Base-by-base conservation (phyloP, 2,113 vertebrate species). In the Parotia lawesii region DNA sequence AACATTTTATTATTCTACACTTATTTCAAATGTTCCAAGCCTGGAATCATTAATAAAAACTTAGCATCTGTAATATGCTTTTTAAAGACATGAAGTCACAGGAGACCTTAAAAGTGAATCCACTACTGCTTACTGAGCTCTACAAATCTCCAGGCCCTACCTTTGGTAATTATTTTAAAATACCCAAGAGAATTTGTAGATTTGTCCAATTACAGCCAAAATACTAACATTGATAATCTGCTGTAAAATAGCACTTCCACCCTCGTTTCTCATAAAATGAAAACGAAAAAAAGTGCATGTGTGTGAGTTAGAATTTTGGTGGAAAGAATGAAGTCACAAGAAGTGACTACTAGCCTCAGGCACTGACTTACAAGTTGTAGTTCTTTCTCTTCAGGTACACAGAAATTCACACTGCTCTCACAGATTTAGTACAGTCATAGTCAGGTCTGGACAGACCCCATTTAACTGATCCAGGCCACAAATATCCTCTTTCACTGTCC, bases 121-220 rank as follows among this genome's bases (percentile, higher is more conserved):
- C 24, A 66, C 72, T 77, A 73, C 51, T 80, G 51, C 79, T 93
- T 95, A 56, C 42, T 76, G 90, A 96, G 69, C 44, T 91, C 61
- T 89, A 42, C 53, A 95, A 88, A 90, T 90, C 76, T 95, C 81
- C 18, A 61, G 89, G 54, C 51, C 27, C 29, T 79, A 78, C 22
- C 50, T 85, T 85, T 81, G 78, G 89, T 89, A 93, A 90, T 94
- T 91, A 84, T 93, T 94, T 85, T 95, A 78, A 94, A 91, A 86
- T 78, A 85, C 61, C 7, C 54, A 56, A 69, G 38, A 88, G 85
- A 86, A 76, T 89, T 79, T 90, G 35, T 58, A 88, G 79, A 93
- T 95, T 94, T 95, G 65, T 94, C 73, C 86, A 94, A 87, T 92
- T 85, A 91, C 33, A 89, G 29, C 27, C 87, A 92, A 93, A 96